Evolutionary conservation across 2,888 invertebrate species (phyloP), one percentile per base, ranked within the genome.

Genomic region (Gastracanthus pulcherrimus): DNA sequence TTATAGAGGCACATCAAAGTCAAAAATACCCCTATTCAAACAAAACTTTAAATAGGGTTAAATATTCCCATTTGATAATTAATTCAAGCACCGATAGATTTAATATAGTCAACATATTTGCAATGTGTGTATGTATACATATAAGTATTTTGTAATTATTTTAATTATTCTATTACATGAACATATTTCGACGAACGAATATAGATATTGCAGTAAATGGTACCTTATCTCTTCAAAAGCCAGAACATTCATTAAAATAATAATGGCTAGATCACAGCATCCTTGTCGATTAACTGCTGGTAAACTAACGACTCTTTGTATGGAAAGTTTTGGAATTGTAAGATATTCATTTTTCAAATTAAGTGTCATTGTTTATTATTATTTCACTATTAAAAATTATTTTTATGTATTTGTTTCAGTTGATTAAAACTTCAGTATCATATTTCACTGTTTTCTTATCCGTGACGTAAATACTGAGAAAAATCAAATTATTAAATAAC

Each of bases 361-460:
- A 31, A 16, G 29, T 6, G 16, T 4, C 5, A 29, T 26, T n/a
- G 2, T 29, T 16, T 3, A 6, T 38, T 31, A 41, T 2, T 9
- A 3, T 29, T 41, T 16, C 19, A 13, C 2, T 3, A 9, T 45
- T 36, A 29, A 36, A 0, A 11, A 31, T 19, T 2, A 26, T n/a
- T 19, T 9, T 38, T 60, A n/a, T n/a, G n/a, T n/a, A n/a, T n/a
- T 1, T 16, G 1, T 72, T 72, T 5, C 31, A 72, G 72, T 13
- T 72, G 2, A 26, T 72, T 7, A 58, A 72, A 60, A 60, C 72
- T n/a, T 7, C 72, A 3, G 36, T 72, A 13, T 72, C 72, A 11
- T 72, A 72, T 31, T 38, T 60, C 29, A 72, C 72, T 3, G 72
- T 72, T 11, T 19, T 72, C n/a, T 41, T 72, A 13, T 58, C 72